phyloP scores from a whole-genome alignment of 2,888 invertebrate genomes.

The Aleiodes testaceus region DNA sequence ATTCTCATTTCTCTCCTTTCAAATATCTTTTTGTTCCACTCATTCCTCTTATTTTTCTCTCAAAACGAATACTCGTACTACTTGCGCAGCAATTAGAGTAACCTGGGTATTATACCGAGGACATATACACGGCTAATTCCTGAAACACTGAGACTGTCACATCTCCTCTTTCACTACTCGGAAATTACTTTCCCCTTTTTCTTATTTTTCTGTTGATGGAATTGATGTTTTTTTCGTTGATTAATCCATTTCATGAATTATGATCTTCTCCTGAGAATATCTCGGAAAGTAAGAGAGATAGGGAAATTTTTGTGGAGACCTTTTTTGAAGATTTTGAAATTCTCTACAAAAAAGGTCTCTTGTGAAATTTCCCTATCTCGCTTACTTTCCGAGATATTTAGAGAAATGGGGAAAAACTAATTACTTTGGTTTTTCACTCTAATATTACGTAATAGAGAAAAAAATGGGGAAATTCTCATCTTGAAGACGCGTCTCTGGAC shows the following conservation, averaged over 20 bases:
- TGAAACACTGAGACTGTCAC: constrained; percentile 13
- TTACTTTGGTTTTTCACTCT: too few relatives aligned
- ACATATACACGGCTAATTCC: constrained; percentile 1
- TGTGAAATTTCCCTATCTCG: too few relatives aligned
- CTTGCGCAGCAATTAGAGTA: constrained; percentile 39
- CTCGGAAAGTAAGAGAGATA: neutral
- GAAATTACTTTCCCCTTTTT: constrained; percentile 12
- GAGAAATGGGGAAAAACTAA: too few relatives aligned
- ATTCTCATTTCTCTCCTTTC: neutral
- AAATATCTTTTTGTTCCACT: neutral
- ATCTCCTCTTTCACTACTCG: constrained; percentile 37
- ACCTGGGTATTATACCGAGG: constrained; percentile 9
- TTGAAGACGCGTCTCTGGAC: neutral
- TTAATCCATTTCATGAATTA: too few relatives aligned
- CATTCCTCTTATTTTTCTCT: neutral
- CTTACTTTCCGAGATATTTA: too few relatives aligned
- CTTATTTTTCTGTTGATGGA: neutral
- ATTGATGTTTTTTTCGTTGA: neutral
- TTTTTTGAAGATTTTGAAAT: too few relatives aligned
- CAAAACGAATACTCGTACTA: constrained; percentile 25
- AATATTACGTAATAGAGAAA: too few relatives aligned
- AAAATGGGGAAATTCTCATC: too few relatives aligned
- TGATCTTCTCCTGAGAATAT: neutral
- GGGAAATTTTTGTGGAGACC: too few relatives aligned
- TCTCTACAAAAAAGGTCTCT: too few relatives aligned